Evolutionary conservation across 2,888 invertebrate species (phyloP), one percentile per base, ranked within the genome.

Genomic region (Pelosia muscerda): DNA sequence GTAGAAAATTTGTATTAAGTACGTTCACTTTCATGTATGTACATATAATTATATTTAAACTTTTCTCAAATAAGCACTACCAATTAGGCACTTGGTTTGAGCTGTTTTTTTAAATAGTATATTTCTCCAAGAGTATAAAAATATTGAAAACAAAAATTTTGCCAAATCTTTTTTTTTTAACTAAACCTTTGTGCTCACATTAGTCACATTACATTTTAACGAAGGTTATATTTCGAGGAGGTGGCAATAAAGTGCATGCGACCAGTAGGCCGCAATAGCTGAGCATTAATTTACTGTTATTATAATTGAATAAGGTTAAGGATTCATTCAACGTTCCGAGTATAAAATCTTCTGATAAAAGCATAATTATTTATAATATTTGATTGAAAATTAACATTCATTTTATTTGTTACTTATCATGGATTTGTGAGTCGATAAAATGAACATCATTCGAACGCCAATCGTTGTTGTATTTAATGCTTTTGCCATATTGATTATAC

Each of bases 211-310:
- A 55, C 42, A 54, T 60, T 61, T 15, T 4, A 63, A 26, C 28
- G 54, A 77, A 78, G 74, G 77, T 69, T 59, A 72, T 76, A 68
- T 74, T 85, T 83, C 86, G 85, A 85, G 78, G 69, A 85, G 79
- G 70, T 78, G 78, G 83, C 92, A 88, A 92, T 94, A 93, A 94
- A 93, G 87, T 81, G 79, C 73, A 81, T 71, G 69, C 72, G 77
- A 28, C 78, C 78, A n/a, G n/a, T n/a, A n/a, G n/a, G n/a, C n/a
- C n/a, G n/a, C n/a, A n/a, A n/a, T 81, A 86, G 77, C 72, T 78
- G 74, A 68, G 78, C 74, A 75, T 81, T 78, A 77, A 77, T 89
- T 90, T 88, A 88, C 86, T 86, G 82, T 87, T 81, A 83, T 69
- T 84, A 77, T 88, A 89, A 88, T 88, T 85, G 86, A 88, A 88